Evolutionary conservation across 2,797 vertebrate genomes (phyloP).

Genomic region (Benthosema pterotum): DNA sequence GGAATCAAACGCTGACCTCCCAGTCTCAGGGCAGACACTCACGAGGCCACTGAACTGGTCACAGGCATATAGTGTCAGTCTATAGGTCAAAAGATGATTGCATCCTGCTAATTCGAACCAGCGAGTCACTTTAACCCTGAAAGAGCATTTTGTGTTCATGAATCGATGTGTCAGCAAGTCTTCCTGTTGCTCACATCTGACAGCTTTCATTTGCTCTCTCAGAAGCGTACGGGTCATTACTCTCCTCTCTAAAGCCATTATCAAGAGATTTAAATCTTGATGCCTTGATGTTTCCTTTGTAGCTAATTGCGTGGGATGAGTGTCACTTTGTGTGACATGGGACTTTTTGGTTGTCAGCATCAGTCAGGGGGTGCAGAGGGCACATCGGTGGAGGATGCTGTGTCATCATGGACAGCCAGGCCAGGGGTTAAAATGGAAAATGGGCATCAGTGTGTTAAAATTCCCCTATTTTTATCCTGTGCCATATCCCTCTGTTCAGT

Average conservation of each 20-base stretch:
- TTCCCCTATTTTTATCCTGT: no score
- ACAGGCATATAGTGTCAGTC: no score
- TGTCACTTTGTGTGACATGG: slow-evolving; percentile 1
- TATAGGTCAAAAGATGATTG: slow-evolving; percentile 45
- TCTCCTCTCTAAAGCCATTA: slow-evolving; percentile 34
- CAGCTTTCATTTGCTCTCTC: slow-evolving; percentile 38
- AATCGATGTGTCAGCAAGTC: slow-evolving; percentile 39
- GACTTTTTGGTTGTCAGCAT: not conserved
- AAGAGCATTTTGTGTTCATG: slow-evolving; percentile 54
- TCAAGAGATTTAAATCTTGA: slow-evolving; percentile 22
- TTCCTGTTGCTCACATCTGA: slow-evolving; percentile 42
- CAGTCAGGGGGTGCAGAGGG: not conserved
- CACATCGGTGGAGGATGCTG: no score
- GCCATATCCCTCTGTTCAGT: no score
- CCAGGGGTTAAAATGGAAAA: no score
- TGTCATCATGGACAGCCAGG: no score
- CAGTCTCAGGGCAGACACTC: no score
- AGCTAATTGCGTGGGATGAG: slow-evolving; percentile 23
- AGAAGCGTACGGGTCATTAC: slow-evolving; percentile 14
- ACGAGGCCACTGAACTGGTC: no score
- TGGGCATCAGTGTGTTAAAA: no score
- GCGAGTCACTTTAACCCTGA: slow-evolving; percentile 50
- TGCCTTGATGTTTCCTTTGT: slow-evolving; percentile 21
- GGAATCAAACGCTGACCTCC: no score
- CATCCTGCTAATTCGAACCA: slow-evolving; percentile 36